These are phyloP conservation scores for Ctenopoma kingsleyae DNA, from an alignment of 2,797 vertebrate species.

Conservation along the genomic window DNA sequence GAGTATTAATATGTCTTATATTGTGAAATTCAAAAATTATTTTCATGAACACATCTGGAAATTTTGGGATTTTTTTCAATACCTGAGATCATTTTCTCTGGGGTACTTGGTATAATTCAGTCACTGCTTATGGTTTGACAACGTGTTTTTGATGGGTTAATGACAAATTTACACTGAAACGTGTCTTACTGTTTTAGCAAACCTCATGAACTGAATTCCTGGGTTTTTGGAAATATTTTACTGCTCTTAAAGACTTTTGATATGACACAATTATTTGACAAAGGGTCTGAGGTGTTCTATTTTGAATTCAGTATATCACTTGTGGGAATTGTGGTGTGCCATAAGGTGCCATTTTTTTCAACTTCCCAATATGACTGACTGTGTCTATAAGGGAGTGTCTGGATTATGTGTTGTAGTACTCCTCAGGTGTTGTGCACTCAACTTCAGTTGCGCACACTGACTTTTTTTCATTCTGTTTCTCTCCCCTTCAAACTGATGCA, in stretches of 20 bases:
- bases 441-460: conserved; percentile 57
- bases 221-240: conserved; percentile 69
- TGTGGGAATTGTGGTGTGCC: conserved; percentile 77
- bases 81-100: conserved; percentile 78
- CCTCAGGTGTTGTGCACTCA: conserved; percentile 56
- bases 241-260: conserved; percentile 80
- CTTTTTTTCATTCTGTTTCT: conserved; percentile 50
- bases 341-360: conserved; percentile 75
- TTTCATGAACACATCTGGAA: conserved; percentile 63
- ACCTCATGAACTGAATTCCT: conserved; percentile 62
- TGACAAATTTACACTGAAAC: conserved; percentile 64
- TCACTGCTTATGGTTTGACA: conserved; percentile 76
- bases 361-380: conserved; percentile 69
- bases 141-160: conserved; percentile 70
- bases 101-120: conserved; percentile 76
- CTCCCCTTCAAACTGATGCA: conserved; percentile 64
- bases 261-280: conserved; percentile 74
- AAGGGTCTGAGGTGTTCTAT: conserved; percentile 76
- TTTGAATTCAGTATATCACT: conserved; percentile 72
- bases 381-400: conserved; percentile 68
- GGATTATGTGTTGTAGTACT: conserved; percentile 70
- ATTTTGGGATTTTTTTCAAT: conserved; percentile 63
- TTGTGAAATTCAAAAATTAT: conserved; percentile 74
- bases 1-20: conserved; percentile 72
- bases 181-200: conserved; percentile 62